These are phyloP conservation scores for Adelphocoris suturalis DNA, from an alignment of 2,888 invertebrate species.

Conservation along the genomic window DNA sequence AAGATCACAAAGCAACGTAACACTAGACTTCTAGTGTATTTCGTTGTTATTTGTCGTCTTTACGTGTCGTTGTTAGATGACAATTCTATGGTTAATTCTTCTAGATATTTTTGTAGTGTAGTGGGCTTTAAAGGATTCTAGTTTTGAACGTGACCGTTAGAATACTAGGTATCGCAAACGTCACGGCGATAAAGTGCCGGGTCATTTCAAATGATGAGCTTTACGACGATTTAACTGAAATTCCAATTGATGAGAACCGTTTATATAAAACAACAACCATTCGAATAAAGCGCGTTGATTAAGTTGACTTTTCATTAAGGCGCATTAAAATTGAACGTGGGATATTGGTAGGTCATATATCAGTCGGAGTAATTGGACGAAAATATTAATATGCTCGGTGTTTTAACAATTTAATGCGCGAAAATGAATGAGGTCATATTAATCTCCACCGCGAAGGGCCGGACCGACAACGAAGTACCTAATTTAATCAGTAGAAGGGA, in stretches of 20 bases:
- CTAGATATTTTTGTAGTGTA: too few species aligned
- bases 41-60: too few species aligned
- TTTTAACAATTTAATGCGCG: constrained; percentile 50
- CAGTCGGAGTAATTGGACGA: constrained; percentile 1
- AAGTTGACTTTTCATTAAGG: constrained; percentile 36
- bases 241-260: constrained; percentile 8
- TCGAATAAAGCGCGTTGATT: constrained; percentile 23
- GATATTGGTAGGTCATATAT: constrained; percentile 21
- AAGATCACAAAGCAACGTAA: too few species aligned
- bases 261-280: constrained; percentile 19
- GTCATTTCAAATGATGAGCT: too few species aligned
- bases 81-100: too few species aligned
- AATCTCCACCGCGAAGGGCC: constrained; percentile 5
- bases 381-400: constrained; percentile 11
- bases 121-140: too few species aligned
- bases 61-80: too few species aligned
- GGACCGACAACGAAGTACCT: constrained; percentile 28
- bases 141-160: too few species aligned
- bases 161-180: too few species aligned
- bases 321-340: constrained; percentile 7
- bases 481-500: constrained; percentile 69
- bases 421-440: constrained; percentile 62
- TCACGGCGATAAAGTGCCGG: too few species aligned
- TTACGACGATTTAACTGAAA: neutral
- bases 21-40: too few species aligned